A percentile compares a stretch with the other conserved stretches of the same genome.
Conservation (phyloP, 2,797 vertebrate genomes). For the Argentina silus region DNA sequence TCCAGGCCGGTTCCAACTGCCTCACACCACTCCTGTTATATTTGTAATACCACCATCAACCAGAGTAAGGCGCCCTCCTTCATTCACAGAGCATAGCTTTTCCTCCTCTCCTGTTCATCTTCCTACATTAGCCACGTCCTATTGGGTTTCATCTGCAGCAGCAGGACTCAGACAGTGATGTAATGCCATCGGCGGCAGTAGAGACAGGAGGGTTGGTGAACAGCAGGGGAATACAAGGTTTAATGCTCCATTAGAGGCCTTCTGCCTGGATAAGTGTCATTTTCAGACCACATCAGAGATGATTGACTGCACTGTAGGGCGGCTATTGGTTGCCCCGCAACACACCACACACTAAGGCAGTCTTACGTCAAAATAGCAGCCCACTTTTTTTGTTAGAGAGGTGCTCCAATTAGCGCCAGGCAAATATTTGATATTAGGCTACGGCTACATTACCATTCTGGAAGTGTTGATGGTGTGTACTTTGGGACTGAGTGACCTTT, state of each 20-base stretch:
- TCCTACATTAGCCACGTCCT: slow-evolving; percentile 29
- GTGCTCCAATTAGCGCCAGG: slow-evolving; percentile 25
- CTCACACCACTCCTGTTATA: neutral
- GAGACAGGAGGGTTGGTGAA: slow-evolving; percentile 45
- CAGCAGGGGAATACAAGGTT: slow-evolving; percentile 59
- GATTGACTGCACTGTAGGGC: slow-evolving; percentile 57
- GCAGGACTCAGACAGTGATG: slow-evolving; percentile 57
- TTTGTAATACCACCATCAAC: slow-evolving; percentile 5
- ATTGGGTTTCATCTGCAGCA: slow-evolving; percentile 43
- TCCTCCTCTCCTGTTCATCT: slow-evolving; percentile 21
- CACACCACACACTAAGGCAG: slow-evolving; percentile 39
- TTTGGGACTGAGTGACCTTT: neutral
- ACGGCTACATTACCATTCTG: too few relatives aligned
- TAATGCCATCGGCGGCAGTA: slow-evolving; percentile 60
- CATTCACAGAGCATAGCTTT: slow-evolving; percentile 5
- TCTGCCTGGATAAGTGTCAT: slow-evolving; percentile 68
- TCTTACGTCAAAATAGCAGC: slow-evolving; percentile 51
- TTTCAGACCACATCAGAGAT: slow-evolving; percentile 59
- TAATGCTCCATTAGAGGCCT: slow-evolving; percentile 77
- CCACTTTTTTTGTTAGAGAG: slow-evolving; percentile 41
- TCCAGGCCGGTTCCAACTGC: slow-evolving; percentile 24
- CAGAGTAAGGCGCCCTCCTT: slow-evolving; percentile 5
- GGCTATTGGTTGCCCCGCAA: slow-evolving; percentile 56
- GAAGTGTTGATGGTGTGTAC: neutral
- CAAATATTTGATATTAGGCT: slow-evolving; percentile 24